These are phyloP conservation scores for Micropoecilia bifurca DNA, from an alignment of 2,797 vertebrate species.

Conservation along the genomic window DNA sequence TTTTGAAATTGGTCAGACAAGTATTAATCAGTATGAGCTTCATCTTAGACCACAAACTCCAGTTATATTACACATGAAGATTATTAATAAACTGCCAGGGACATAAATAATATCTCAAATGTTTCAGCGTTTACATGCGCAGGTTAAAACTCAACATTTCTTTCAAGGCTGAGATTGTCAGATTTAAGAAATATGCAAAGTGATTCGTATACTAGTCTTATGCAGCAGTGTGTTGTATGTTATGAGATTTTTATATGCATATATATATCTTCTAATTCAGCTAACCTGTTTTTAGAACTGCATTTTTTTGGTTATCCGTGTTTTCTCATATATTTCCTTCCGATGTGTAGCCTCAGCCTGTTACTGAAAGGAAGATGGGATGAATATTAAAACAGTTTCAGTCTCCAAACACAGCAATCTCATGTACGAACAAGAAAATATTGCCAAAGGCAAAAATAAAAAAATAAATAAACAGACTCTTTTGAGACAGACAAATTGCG, in stretches of 20 bases:
- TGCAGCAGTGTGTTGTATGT: background rate
- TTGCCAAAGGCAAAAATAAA: constrained; percentile 48
- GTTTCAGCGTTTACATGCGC: background rate
- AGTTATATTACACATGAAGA: constrained; percentile 11
- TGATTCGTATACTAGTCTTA: background rate
- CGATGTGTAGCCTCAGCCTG: constrained; percentile 16
- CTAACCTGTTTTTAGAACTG: constrained; percentile 21
- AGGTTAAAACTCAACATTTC: background rate
- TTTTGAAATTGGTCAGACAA: constrained; percentile 18
- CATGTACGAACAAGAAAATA: constrained; percentile 46
- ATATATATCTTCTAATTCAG: constrained; percentile 5
- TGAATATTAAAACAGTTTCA: constrained; percentile 38
- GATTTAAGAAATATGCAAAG: background rate
- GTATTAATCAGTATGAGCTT: constrained; percentile 16
- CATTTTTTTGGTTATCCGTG: constrained; percentile 14
- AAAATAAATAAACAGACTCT: constrained; percentile 24
- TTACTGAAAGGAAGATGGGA: constrained; percentile 41
- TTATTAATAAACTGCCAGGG: constrained; percentile 1
- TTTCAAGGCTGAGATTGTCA: background rate
- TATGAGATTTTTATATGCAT: background rate
- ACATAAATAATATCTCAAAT: constrained; percentile 13
- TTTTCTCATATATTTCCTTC: constrained; percentile 9
- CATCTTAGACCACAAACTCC: background rate
- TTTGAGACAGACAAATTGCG: constrained; percentile 55
- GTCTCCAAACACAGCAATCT: constrained; percentile 28